These are phyloP conservation scores for Sesamia inferens DNA, from an alignment of 2,888 invertebrate genomes.

Conservation along the genomic window DNA sequence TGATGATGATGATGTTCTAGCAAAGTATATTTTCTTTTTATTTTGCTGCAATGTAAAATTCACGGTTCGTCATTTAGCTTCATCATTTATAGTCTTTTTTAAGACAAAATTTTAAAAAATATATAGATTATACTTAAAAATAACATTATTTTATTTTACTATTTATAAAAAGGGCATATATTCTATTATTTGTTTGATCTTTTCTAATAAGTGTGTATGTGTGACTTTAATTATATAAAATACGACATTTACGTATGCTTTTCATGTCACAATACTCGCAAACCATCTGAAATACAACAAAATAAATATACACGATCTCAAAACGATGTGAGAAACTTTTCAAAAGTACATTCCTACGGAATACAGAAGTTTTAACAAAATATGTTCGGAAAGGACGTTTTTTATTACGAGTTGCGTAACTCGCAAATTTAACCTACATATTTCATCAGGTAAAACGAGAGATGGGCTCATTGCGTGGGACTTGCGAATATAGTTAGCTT, in stretches of 20 bases:
- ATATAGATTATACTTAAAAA: not conserved
- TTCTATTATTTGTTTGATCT: not conserved
- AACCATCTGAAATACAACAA: constrained; percentile 4
- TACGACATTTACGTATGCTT: not conserved
- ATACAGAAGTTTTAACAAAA: constrained; percentile 52
- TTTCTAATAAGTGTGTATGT: not conserved
- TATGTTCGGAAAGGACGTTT: constrained; percentile 51
- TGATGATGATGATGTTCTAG: too few relatives aligned
- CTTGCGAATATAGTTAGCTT: constrained; percentile 58
- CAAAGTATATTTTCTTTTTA: too few relatives aligned
- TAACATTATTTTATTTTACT: too few relatives aligned
- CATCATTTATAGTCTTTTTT: not conserved
- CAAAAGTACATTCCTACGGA: constrained; percentile 30
- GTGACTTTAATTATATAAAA: not conserved
- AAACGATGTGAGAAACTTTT: constrained; percentile 28
- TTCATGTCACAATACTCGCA: not conserved
- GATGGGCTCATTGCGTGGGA: constrained; percentile 61
- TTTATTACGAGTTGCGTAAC: constrained; percentile 58
- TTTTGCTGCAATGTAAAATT: too few relatives aligned
- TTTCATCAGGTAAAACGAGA: constrained; percentile 60
- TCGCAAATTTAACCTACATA: constrained; percentile 61
- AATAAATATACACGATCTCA: constrained; percentile 19
- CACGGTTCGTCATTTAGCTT: not conserved
- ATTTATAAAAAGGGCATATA: too few relatives aligned
- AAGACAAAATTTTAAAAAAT: not conserved